phyloP scores from a whole-genome alignment of 37 sponge, comb jelly and placozoan genomes.

The Chondrilla cf. caribensis region DNA sequence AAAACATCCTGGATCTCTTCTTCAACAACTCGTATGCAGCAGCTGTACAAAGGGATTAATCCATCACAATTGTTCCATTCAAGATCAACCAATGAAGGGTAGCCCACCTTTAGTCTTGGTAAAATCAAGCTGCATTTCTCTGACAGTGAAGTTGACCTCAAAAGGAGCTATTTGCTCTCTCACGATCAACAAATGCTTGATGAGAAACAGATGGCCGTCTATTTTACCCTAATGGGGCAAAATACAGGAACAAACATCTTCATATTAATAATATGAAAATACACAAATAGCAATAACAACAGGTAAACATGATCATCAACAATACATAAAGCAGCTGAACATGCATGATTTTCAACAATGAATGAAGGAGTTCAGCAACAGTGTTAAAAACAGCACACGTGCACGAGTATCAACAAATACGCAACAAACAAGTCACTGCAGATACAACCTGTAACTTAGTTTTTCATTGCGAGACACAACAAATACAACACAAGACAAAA shows the following conservation, averaged over 20 bases:
- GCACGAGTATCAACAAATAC: no score
- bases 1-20: slow-evolving; percentile 79
- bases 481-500: no score
- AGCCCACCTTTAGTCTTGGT: slow-evolving; percentile 71
- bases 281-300: no score
- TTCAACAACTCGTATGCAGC: slow-evolving; percentile 83
- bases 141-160: slow-evolving; percentile 91
- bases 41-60: slow-evolving; percentile 38
- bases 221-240: slow-evolving; percentile 45
- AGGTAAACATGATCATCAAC: no score
- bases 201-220: slow-evolving; percentile 90
- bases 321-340: no score
- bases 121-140: slow-evolving; percentile 89
- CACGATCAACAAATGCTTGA: slow-evolving; percentile 96
- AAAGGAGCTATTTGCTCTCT: slow-evolving; percentile 97
- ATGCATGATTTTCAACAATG: no score
- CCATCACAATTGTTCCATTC: neutral
- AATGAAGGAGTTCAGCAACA: no score
- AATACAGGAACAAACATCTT: neutral
- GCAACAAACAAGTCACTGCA: no score
- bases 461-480: no score
- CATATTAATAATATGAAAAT: neutral
- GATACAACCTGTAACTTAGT: no score
- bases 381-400: no score
- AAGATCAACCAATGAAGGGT: neutral